Evolutionary conservation across 2,888 invertebrate species (phyloP).

Genomic region (Leptopilina syphax): DNA sequence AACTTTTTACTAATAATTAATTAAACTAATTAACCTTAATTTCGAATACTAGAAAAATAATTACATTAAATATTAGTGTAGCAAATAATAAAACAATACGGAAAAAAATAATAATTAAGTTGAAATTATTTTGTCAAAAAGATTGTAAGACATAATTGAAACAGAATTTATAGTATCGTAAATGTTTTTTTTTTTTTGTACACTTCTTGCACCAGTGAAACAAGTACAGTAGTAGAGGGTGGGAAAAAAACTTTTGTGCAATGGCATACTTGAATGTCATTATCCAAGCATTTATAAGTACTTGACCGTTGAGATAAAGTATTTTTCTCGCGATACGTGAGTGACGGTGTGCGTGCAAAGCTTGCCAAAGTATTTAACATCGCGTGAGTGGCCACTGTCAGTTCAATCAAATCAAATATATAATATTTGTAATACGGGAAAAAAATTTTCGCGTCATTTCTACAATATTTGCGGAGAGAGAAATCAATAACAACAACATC

Average conservation of each 20-base stretch:
- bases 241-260: not conserved
- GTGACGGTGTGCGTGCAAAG: slow-evolving; percentile 18
- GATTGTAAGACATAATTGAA: not conserved
- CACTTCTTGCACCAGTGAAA: not conserved
- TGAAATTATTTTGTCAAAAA: too few relatives aligned
- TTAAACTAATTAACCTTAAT: too few relatives aligned
- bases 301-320: not conserved
- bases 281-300: slow-evolving; percentile 7
- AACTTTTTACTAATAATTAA: too few relatives aligned
- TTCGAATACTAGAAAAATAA: too few relatives aligned
- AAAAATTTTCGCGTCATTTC: not conserved
- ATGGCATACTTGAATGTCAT: slow-evolving; percentile 4
- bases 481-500: too few relatives aligned
- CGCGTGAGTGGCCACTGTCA: slow-evolving; percentile 48
- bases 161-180: slow-evolving; percentile 1
- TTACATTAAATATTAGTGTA: too few relatives aligned
- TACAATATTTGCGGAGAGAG: not conserved
- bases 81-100: too few relatives aligned
- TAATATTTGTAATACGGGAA: not conserved
- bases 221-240: not conserved
- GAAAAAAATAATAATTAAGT: too few relatives aligned
- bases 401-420: slow-evolving; percentile 11
- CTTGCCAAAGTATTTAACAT: slow-evolving; percentile 43
- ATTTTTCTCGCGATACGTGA: not conserved
- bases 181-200: not conserved